These are phyloP conservation scores for Amphipoea lucens DNA, from an alignment of 2,888 invertebrate species.

Conservation along the genomic window DNA sequence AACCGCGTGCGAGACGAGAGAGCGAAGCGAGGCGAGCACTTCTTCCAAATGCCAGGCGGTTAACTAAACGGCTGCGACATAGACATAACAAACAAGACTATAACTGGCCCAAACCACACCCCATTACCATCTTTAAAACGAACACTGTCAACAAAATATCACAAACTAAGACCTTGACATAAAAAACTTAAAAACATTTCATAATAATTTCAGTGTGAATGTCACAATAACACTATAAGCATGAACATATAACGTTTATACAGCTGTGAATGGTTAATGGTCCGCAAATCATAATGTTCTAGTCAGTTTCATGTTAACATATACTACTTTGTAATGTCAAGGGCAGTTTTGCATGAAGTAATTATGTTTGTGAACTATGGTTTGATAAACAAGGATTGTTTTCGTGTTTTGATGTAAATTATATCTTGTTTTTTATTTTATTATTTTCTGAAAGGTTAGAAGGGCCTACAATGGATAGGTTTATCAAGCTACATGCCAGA, in stretches of 20 bases:
- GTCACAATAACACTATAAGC: slow-evolving; percentile 29
- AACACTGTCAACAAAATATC: not conserved
- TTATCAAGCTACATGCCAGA: too few species aligned
- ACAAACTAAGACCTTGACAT: slow-evolving; percentile 51
- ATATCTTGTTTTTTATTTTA: too few species aligned
- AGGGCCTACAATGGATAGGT: too few species aligned
- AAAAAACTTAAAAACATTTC: slow-evolving; percentile 43
- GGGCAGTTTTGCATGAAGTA: slow-evolving; percentile 35
- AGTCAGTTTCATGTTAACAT: slow-evolving; percentile 36
- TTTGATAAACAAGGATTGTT: slow-evolving; percentile 4
- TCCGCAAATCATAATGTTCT: slow-evolving; percentile 27
- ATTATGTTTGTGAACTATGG: slow-evolving; percentile 18
- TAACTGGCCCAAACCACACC: not conserved
- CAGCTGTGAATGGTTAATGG: slow-evolving; percentile 33
- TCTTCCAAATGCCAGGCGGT: too few species aligned
- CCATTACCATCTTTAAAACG: not conserved
- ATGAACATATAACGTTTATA: slow-evolving; percentile 16
- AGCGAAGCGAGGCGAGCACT: too few species aligned
- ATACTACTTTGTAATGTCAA: slow-evolving; percentile 53
- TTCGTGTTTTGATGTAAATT: slow-evolving; percentile 4
- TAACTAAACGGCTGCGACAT: too few species aligned
- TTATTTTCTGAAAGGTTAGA: too few species aligned
- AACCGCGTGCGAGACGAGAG: too few species aligned
- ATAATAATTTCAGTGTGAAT: slow-evolving; percentile 17
- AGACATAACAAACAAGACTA: not conserved